phyloP scores from a whole-genome alignment of 1,140 invertebrate genomes.

The Drosophila rufa region DNA sequence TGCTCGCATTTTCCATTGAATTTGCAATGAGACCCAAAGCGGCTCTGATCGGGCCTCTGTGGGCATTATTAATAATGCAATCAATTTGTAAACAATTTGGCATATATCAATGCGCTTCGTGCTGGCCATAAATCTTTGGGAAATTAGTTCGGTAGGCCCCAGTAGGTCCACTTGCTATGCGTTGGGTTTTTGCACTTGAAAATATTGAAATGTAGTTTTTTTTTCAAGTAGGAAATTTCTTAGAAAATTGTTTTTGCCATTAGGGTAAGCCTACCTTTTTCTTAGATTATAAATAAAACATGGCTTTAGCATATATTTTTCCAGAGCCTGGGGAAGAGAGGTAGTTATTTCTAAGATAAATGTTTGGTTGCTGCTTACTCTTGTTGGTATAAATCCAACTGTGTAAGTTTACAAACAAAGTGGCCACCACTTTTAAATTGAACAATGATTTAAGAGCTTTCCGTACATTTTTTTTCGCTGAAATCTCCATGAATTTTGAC shows the following conservation, averaged over 20 bases:
- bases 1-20: conserved; percentile 47
- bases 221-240: no score
- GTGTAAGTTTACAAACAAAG: neutral
- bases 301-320: no score
- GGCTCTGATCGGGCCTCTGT: conserved; percentile 41
- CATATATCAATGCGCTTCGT: conserved; percentile 80
- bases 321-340: no score
- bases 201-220: conserved; percentile 23
- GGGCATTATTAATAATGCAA: conserved; percentile 82
- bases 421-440: conserved; percentile 13
- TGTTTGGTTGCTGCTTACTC: no score
- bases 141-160: conserved; percentile 62
- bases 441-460: conserved; percentile 13
- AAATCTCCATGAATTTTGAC: neutral
- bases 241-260: no score
- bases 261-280: no score
- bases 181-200: conserved; percentile 20
- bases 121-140: conserved; percentile 72
- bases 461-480: neutral
- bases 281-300: no score
- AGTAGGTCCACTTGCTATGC: neutral
- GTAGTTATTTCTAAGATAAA: no score
- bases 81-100: conserved; percentile 83
- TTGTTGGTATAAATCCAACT: neutral
- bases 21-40: conserved; percentile 58